Evolutionary conservation across 2,113 vertebrate species (phyloP).

Genomic region (Silurus glanis): DNA sequence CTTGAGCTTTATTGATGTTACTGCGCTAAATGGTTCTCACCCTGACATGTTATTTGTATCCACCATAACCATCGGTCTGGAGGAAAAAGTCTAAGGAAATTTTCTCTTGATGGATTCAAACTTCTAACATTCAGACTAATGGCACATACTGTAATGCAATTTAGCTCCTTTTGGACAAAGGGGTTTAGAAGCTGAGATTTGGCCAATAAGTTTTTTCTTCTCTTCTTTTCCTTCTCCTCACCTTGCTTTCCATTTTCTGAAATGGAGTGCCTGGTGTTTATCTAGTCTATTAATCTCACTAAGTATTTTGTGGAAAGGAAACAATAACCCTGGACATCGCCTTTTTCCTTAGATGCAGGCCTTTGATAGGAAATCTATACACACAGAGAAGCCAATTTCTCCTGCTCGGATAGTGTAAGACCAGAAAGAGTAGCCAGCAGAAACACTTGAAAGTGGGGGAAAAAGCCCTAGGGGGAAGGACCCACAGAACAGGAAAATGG

Average conservation of each 20-base stretch:
- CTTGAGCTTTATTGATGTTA: conserved; percentile 42
- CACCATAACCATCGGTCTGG: conserved; percentile 43
- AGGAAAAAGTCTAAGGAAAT: conserved; percentile 26
- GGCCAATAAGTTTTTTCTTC: conserved; percentile 51
- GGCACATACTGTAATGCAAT: conserved; percentile 44
- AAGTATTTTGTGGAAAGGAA: conserved; percentile 71
- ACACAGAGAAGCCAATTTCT: conserved; percentile 73
- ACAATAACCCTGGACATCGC: conserved; percentile 66
- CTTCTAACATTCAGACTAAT: conserved; percentile 50
- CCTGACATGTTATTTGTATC: conserved; percentile 31
- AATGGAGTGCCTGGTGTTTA: conserved; percentile 60
- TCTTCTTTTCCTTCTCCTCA: not conserved
- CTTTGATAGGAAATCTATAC: conserved; percentile 75
- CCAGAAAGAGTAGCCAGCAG: conserved; percentile 27
- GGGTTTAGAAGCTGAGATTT: conserved; percentile 44
- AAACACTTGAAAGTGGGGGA: conserved; percentile 52
- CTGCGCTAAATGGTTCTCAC: conserved; percentile 47
- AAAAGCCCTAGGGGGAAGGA: not conserved
- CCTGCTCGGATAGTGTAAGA: conserved; percentile 61
- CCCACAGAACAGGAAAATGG: not conserved
- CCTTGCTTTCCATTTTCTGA: conserved; percentile 13
- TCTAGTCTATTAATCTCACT: conserved; percentile 67
- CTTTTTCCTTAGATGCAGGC: conserved; percentile 68
- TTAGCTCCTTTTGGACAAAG: conserved; percentile 58
- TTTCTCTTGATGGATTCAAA: conserved; percentile 41